Evolutionary conservation across 2,113 vertebrate species (phyloP), one percentile per base, ranked within the genome.

Genomic region (Arizona elegans): DNA sequence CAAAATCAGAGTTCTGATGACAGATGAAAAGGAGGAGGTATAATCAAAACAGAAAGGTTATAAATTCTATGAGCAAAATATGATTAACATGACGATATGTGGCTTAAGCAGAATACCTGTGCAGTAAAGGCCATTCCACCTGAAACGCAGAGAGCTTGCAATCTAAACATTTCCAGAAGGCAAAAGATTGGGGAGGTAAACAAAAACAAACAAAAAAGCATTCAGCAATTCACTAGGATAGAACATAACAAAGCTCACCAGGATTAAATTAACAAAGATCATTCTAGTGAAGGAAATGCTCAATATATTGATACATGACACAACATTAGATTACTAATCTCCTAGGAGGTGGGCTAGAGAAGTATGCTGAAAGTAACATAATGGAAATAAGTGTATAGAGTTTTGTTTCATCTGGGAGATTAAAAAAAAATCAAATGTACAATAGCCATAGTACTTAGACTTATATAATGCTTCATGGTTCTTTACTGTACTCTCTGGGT

Each of bases 1-100:
- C 7, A 54, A 87, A 96, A 90, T 54, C 81, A 54, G 58, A 95
- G 92, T 38, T 94, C 90, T 93, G n/a, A 89, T 24, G 59, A 54
- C 23, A 9, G 21, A 8, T 95, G 92, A 29, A 85, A 88, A 90
- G 29, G 58, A 58, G 23, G 92, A 33, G 90, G 43, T 53, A 91
- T 91, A 53, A 93, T 21, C 47, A 86, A 75, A 93, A 91, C 93
- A 94, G 55, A 59, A 43, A 85, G 62, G 26, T 59, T 54, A 54
- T 88, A 59, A 52, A 92, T 90, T 29, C 26, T 33, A 86, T 70
- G n/a, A 94, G 47, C 92, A 75, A 91, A 47, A 11, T 94, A 23
- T 50, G 70, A 87, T 85, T 81, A 89, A 26, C 0, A 19, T 0
- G 0, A 95, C 89, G 50, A 8, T 87, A 23, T 15, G 9, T 86